phyloP scores from a whole-genome alignment of 2,888 invertebrate genomes.

The Creontiades dilutus region DNA sequence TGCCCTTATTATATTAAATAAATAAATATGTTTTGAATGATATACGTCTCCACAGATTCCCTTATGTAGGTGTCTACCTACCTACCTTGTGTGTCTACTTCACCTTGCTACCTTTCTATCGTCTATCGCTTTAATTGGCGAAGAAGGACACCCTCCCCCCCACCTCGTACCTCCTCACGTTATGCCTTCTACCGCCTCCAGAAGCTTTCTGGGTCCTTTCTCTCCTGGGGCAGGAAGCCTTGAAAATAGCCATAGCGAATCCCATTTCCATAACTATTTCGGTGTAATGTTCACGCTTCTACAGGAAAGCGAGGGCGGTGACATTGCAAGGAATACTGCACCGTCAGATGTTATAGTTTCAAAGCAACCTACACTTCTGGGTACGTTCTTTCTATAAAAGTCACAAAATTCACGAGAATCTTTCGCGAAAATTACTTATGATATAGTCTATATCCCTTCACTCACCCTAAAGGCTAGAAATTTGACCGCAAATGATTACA shows the following conservation, averaged over 20 bases:
- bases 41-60: no score
- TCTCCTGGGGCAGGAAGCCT: slow-evolving; percentile 13
- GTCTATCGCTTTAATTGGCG: slow-evolving; percentile 28
- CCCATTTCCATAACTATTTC: slow-evolving; percentile 16
- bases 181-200: not conserved
- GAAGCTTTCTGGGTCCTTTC: slow-evolving; percentile 21
- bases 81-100: no score
- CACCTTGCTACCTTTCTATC: not conserved
- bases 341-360: not conserved
- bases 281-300: slow-evolving; percentile 40
- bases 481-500: no score
- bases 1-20: no score
- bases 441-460: no score
- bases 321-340: not conserved
- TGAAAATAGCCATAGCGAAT: slow-evolving; percentile 11
- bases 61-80: no score
- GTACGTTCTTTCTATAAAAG: not conserved
- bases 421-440: not conserved
- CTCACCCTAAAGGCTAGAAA: no score
- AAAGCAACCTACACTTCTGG: not conserved
- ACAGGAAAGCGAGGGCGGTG: slow-evolving; percentile 32
- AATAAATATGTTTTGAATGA: no score
- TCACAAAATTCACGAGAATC: not conserved
- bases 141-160: slow-evolving; percentile 3
- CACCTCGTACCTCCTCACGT: no score